Base-by-base conservation (phyloP, 2,888 invertebrate species). In the Habrosyne pyritoides region DNA sequence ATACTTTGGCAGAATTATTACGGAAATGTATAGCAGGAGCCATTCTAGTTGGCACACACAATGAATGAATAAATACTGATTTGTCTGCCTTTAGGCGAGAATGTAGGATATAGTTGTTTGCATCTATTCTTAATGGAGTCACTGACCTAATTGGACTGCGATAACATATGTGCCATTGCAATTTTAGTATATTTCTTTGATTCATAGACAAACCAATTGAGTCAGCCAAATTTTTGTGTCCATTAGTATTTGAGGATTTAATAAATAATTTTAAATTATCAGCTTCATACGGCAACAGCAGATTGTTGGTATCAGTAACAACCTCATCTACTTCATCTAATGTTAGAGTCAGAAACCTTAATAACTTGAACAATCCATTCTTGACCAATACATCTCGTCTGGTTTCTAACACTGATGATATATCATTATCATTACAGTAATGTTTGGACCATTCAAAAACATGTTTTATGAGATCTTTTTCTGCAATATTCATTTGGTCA, bases 401-500 rank as follows among this genome's bases (percentile, higher is more conserved):
- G 69, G 91, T 93, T 62, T 89, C 85, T 54, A 87, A 70, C 52
- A 87, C 86, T 42, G 75, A 71, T 50, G 80, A 68, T 14, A 93
- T 68, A 59, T 87, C 81, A 64, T 86, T 83, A 63, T 86, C 82
- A 73, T 88, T 73, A 71, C 94, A 94, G 72, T 93, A 94, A 63
- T 82, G 73, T 53, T 80, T 67, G 47, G 93, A 90, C 95, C 95
- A 95, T 57, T 89, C 86, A 73, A 94, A 86, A 18, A 93, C 88
- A 71, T 90, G 83, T 61, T 87, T 87, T 42, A 94, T 92, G 10
- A 94, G 84, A 74, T 94, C 91, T 61, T 85, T 88, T 84, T 94
- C 93, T 55, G 80, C 77, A 60, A 93, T 88, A 76, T 94, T 94
- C 66, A 93, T 89, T 60, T 87, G 79, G 63, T 89, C 80, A 72